phyloP scores from a whole-genome alignment of 2,113 vertebrate genomes.

The Calidris pygmaea region DNA sequence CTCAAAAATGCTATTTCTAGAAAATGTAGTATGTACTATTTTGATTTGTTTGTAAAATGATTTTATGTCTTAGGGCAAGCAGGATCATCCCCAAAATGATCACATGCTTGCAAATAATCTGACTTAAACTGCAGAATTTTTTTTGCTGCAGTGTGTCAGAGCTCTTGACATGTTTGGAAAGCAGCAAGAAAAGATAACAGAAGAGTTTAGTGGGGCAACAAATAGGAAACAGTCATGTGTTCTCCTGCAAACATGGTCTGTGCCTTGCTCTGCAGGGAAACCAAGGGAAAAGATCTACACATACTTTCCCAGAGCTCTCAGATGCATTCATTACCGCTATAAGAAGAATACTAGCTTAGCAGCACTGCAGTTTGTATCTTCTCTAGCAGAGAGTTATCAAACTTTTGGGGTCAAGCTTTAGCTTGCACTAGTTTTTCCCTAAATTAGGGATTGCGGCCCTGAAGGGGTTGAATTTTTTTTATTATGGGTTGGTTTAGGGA shows the following conservation, averaged over 20 bases:
- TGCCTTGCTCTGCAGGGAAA: not conserved
- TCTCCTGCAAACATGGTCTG: not conserved
- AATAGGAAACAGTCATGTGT: not conserved
- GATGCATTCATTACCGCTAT: not conserved
- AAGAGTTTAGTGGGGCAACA: not conserved
- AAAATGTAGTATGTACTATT: not conserved
- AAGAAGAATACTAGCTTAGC: not conserved
- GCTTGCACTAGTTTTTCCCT: not conserved
- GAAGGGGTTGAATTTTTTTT: rapidly evolving
- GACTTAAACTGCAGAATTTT: not conserved
- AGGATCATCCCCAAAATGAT: not conserved
- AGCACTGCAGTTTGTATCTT: not conserved
- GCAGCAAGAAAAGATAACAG: not conserved
- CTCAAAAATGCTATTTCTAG: not conserved
- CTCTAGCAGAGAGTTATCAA: not conserved
- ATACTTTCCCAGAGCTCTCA: rapidly evolving
- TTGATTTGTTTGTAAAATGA: not conserved
- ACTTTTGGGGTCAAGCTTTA: not conserved
- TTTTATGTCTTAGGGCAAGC: not conserved
- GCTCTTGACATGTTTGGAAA: not conserved
- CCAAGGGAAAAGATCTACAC: not conserved
- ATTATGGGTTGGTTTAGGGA: not conserved
- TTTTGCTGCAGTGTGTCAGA: not conserved
- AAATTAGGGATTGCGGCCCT: not conserved
- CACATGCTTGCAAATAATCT: not conserved